These are phyloP conservation scores for Tiliacea citrago DNA, from an alignment of 2,888 invertebrate species.

Conservation along the genomic window DNA sequence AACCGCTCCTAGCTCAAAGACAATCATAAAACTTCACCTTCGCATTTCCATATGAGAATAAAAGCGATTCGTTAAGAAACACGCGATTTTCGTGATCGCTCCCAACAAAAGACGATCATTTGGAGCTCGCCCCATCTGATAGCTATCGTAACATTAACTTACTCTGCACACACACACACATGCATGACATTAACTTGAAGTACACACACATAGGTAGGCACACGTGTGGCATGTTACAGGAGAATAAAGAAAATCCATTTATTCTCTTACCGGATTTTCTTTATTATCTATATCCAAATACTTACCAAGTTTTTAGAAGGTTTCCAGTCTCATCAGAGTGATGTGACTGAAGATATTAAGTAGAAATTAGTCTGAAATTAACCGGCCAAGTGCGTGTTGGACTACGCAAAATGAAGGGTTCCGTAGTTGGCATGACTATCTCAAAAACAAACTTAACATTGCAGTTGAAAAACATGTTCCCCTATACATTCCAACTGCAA, in stretches of 20 bases:
- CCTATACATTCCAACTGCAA: no score
- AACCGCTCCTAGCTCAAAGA: not conserved
- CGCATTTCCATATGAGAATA: conserved; percentile 50
- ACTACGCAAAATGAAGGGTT: no score
- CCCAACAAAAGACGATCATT: conserved; percentile 49
- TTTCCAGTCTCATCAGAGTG: no score
- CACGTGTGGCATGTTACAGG: not conserved
- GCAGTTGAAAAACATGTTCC: no score
- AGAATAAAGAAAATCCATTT: conserved; percentile 19
- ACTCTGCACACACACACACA: conserved; percentile 46
- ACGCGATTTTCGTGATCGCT: conserved; percentile 36
- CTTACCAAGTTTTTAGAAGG: no score
- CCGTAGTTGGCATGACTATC: no score
- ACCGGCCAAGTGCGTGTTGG: no score
- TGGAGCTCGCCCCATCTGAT: conserved; percentile 56
- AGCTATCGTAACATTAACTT: conserved; percentile 57
- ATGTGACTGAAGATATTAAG: no score
- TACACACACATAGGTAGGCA: not conserved
- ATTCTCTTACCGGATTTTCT: no score
- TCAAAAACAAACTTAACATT: no score
- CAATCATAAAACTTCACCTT: not conserved
- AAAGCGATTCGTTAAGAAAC: conserved; percentile 24
- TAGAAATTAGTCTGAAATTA: no score
- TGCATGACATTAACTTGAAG: not conserved
- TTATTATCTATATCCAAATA: no score